Evolutionary conservation across 2,797 vertebrate genomes (phyloP), one percentile per base, ranked within the genome.

Genomic region (Myotis pilosus): DNA sequence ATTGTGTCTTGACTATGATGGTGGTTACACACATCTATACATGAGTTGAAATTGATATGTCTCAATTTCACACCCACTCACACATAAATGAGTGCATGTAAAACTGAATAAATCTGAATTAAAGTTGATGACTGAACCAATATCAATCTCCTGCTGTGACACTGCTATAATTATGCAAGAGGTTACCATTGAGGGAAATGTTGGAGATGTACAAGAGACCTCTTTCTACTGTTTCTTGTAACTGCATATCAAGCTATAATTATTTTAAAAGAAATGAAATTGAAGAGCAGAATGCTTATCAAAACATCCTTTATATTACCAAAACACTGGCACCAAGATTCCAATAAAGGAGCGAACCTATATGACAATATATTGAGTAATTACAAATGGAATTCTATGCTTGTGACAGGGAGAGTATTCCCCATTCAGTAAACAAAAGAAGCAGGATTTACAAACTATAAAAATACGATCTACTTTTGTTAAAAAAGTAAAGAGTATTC

Each of bases 231-330:
- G 13, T 72, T 84, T 74, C 82, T 92, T 87, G 8, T 1, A 90
- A 49, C 23, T 69, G 36, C 8, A 8, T 36, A 16, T 28, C 15
- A 87, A 69, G 55, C 33, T 96, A 53, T 20, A 57, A 78, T 78
- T 82, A 96, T n/a, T 57, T 47, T 17, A 38, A 91, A 84, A 23
- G 55, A 84, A 79, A 88, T 13, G 53, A 89, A 75, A 41, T 41
- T 51, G 92, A 87, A 76, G 3, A 68, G 60, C 8, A 89, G 44
- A 22, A 89, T 66, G 17, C 25, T 89, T 89, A 85, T 85, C 41
- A 90, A 95, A 94, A 38, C 25, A 79, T 78, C 66, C 23, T 78
- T 68, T 81, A 57, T 53, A 85, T 85, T 74, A 93, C 38, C 30
- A 95, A 92, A 95, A 66, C 64, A 69, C 2, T 85, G 36, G 44